phyloP scores from a whole-genome alignment of 2,888 invertebrate species.

The Clepsis dumicolana region DNA sequence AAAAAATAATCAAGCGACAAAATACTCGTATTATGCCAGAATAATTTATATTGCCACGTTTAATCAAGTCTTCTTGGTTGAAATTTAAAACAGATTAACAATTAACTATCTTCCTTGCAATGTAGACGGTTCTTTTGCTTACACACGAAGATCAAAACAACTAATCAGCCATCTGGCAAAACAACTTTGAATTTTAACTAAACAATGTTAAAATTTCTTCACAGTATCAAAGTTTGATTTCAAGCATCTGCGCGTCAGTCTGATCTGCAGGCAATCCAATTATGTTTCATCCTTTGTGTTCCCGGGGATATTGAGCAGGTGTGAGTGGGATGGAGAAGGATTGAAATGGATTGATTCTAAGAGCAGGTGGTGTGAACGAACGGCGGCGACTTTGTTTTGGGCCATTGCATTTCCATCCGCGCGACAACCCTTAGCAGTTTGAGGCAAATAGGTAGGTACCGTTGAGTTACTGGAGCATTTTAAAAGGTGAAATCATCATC shows the following conservation, averaged over 20 bases:
- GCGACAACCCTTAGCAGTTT: constrained; percentile 9
- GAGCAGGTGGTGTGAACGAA: constrained; percentile 22
- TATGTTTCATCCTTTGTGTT: constrained; percentile 12
- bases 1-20: too few relatives aligned
- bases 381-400: constrained; percentile 16
- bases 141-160: not conserved
- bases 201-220: constrained; percentile 10
- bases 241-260: constrained; percentile 6
- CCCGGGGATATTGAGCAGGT: not conserved
- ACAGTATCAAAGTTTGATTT: constrained; percentile 8
- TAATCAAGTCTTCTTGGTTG: not conserved
- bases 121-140: not conserved
- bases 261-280: not conserved
- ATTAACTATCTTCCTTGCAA: not conserved
- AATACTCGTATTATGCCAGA: not conserved
- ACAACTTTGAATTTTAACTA: constrained; percentile 11
- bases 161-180: constrained; percentile 7
- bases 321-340: constrained; percentile 16
- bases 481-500: too few relatives aligned
- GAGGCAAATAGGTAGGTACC: not conserved
- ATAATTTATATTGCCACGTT: not conserved
- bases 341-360: constrained; percentile 9
- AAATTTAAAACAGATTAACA: not conserved
- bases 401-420: constrained; percentile 4
- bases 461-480: not conserved